Evolutionary conservation across 2,113 vertebrate genomes (phyloP).

Genomic region (Heteronetta atricapilla): DNA sequence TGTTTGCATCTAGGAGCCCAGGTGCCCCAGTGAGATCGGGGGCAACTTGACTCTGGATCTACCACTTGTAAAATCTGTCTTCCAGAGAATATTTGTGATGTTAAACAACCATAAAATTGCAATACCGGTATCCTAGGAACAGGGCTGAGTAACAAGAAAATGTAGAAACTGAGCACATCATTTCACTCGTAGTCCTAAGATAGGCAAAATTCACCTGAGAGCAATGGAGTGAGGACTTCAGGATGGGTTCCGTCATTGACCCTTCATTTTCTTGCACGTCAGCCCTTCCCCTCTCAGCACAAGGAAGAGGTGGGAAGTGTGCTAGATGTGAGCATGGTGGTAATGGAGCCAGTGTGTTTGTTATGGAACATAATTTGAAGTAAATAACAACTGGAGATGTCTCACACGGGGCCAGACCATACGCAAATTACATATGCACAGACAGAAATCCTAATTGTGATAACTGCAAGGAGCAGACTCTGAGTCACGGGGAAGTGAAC

Average conservation of each 20-base stretch:
- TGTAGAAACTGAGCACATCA: not conserved
- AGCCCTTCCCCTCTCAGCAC: not conserved
- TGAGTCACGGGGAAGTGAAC: conserved; percentile 20
- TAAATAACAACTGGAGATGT: not conserved
- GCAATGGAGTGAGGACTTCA: not conserved
- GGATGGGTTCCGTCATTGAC: not conserved
- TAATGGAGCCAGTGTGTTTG: not conserved
- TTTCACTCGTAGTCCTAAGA: not conserved
- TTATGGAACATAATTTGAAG: not conserved
- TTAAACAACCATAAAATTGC: not conserved
- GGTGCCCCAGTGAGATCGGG: not conserved
- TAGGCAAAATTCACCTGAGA: not conserved
- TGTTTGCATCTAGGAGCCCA: not conserved
- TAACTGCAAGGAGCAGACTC: conserved; percentile 1
- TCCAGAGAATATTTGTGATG: not conserved
- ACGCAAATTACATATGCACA: not conserved
- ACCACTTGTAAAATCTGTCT: not conserved
- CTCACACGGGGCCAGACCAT: not conserved
- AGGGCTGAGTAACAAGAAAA: not conserved
- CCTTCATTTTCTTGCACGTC: not conserved
- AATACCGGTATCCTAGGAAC: not conserved
- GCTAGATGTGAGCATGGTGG: not conserved
- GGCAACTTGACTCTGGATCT: not conserved
- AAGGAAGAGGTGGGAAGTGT: not conserved
- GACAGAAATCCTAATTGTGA: conserved; percentile 18